These are phyloP conservation scores for Leptura quadrifasciata DNA, from an alignment of 2,888 invertebrate species.

Conservation along the genomic window DNA sequence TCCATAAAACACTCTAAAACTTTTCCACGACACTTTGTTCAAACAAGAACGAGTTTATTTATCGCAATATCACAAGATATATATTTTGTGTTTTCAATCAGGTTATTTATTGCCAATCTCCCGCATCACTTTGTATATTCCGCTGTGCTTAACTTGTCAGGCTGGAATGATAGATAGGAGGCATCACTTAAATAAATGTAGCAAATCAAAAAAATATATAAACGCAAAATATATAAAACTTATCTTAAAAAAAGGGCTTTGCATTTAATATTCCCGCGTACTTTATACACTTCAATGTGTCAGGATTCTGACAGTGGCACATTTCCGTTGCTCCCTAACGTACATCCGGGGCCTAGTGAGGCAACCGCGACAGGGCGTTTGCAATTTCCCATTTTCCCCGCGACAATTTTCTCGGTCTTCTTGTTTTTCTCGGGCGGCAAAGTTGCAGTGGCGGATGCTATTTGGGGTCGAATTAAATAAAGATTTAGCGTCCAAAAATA, in stretches of 20 bases:
- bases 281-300: constrained; percentile 7
- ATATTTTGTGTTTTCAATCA: constrained; percentile 3
- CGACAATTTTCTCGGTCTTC: constrained; percentile 1
- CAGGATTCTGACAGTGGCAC: neutral
- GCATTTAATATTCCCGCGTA: neutral
- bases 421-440: neutral
- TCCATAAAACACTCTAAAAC: constrained; percentile 1
- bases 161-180: neutral
- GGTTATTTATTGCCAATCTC: constrained; percentile 7
- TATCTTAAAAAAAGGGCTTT: constrained; percentile 7
- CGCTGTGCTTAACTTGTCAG: neutral
- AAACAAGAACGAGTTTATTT: neutral
- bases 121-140: neutral
- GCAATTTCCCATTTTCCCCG: constrained; percentile 4
- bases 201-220: constrained; percentile 3
- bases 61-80: constrained; percentile 4
- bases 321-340: constrained; percentile 7
- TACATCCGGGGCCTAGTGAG: neutral
- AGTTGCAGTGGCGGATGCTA: neutral
- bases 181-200: constrained; percentile 12
- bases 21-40: neutral
- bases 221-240: constrained; percentile 4
- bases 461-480: neutral
- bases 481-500: neutral
- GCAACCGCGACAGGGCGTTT: constrained; percentile 4